Evolutionary conservation across 2,797 vertebrate species (phyloP).

Genomic region (Typhlichthys subterraneus): DNA sequence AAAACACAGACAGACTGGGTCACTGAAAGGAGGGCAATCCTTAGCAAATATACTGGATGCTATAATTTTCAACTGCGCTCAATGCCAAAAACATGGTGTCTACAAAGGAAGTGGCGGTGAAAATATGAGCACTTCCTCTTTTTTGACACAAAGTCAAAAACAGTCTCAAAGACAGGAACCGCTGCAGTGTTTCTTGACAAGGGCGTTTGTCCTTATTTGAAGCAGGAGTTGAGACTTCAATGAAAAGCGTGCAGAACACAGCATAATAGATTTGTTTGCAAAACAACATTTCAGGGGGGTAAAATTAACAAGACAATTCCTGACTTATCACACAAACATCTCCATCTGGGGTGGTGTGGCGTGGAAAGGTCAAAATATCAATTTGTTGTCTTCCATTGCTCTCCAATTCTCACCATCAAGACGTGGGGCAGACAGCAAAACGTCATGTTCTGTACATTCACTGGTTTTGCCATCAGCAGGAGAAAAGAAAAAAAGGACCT

Average conservation of each 20-base stretch:
- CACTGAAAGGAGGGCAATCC: too few species aligned
- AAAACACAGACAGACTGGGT: conserved; percentile 21
- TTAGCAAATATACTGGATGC: too few species aligned
- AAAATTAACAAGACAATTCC: conserved; percentile 37
- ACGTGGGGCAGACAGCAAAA: conserved; percentile 12
- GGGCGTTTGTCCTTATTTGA: conserved; percentile 32
- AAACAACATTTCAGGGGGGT: conserved; percentile 34
- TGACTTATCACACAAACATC: conserved; percentile 42
- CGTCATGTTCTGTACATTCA: conserved; percentile 26
- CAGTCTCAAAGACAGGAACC: conserved; percentile 7
- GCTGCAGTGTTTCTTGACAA: conserved; percentile 26
- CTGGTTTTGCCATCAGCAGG: conserved; percentile 33
- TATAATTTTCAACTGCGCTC: conserved; percentile 23
- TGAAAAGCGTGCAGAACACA: conserved; percentile 16
- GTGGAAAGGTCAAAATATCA: conserved; percentile 18
- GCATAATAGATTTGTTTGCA: conserved; percentile 38
- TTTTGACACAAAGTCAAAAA: conserved; percentile 8
- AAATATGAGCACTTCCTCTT: conserved; percentile 69
- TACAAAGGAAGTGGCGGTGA: conserved; percentile 62
- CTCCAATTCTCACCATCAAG: conserved; percentile 16
- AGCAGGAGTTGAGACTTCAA: conserved; percentile 25
- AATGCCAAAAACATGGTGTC: conserved; percentile 40
- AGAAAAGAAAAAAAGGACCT: conserved; percentile 55
- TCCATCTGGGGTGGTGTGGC: conserved; percentile 44
- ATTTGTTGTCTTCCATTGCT: conserved; percentile 39